A percentile compares a stretch with the other conserved stretches of the same genome.
These are phyloP conservation scores for Fukomys damarensis DNA, from an alignment of 2,113 vertebrate species.

Conservation along the genomic window DNA sequence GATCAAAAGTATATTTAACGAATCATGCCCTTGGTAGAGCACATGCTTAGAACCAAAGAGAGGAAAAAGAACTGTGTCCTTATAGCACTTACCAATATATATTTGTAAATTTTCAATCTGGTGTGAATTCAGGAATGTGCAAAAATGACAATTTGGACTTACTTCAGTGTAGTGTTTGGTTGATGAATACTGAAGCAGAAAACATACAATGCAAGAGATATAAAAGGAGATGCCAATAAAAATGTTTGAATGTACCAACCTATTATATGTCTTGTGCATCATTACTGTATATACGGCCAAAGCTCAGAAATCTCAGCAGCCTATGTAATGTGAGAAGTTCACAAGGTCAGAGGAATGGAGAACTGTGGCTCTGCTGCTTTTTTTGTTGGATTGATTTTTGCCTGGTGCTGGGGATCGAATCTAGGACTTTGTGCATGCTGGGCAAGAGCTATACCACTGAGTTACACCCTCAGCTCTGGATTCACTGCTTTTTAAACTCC, in stretches of 20 bases:
- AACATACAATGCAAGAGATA: neutral
- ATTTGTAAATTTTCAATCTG: slow-evolving; percentile 7
- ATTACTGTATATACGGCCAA: neutral
- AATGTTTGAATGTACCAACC: neutral
- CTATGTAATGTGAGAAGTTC: neutral
- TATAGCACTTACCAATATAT: neutral
- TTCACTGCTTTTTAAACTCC: slow-evolving; percentile 6
- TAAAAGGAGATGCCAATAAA: neutral
- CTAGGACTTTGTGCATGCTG: neutral
- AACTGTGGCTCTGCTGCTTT: neutral
- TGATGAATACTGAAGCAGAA: slow-evolving; percentile 2
- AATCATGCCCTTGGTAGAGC: neutral
- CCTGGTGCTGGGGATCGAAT: neutral
- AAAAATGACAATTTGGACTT: slow-evolving; percentile 15
- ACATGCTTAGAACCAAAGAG: neutral
- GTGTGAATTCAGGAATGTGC: slow-evolving; percentile 12
- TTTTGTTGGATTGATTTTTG: neutral
- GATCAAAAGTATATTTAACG: neutral
- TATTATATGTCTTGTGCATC: neutral
- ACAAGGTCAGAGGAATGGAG: neutral
- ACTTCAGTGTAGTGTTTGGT: neutral
- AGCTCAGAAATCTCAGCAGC: neutral
- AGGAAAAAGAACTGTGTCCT: neutral
- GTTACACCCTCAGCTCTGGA: neutral
- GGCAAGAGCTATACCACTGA: too few relatives aligned